Evolutionary conservation across 2,113 vertebrate species (phyloP).

Genomic region (Sylvia atricapilla): DNA sequence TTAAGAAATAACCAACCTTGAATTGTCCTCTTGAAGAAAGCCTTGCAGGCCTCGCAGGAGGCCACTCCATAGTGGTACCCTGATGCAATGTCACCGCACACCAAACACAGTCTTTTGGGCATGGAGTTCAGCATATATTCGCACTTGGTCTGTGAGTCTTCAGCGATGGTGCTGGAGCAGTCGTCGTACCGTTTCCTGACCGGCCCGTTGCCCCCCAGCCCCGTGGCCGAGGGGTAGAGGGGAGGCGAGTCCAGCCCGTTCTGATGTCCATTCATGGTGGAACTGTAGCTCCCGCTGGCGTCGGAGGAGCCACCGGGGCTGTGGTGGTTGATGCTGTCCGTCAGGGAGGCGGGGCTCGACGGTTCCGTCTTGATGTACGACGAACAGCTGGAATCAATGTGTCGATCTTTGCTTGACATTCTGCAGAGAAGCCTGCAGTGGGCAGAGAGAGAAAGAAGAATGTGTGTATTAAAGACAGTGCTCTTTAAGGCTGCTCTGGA

Average conservation of each 20-base stretch:
- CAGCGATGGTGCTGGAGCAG: constrained; percentile 96
- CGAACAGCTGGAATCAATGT: constrained; percentile 99
- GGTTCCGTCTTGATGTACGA: constrained; percentile 99
- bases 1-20: constrained; percentile 88
- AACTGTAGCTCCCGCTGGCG: constrained; percentile 99
- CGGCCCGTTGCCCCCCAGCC: constrained; percentile 86
- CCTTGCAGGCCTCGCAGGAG: constrained; percentile 99
- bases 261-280: constrained; percentile 99
- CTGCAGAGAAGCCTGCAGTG: constrained; percentile 97
- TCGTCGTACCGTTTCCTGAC: constrained; percentile 96
- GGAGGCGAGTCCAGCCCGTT: constrained; percentile 98
- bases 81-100: constrained; percentile 97
- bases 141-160: constrained; percentile 99
- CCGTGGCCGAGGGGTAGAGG: constrained; percentile 89
- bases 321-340: constrained; percentile 99
- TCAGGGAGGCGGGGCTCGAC: constrained; percentile 98
- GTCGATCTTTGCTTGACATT: constrained; percentile 99
- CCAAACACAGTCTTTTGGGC: constrained; percentile 99
- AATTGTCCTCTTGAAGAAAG: constrained; percentile 99
- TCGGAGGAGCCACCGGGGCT: constrained; percentile 98
- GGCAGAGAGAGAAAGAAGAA: constrained; percentile 48
- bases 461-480: constrained; percentile 65
- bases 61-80: constrained; percentile 99
- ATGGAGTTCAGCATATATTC: constrained; percentile 99
- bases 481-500: constrained; percentile 59